Conservation (phyloP, 2,888 invertebrate genomes). For the Nymphalis polychloros region DNA sequence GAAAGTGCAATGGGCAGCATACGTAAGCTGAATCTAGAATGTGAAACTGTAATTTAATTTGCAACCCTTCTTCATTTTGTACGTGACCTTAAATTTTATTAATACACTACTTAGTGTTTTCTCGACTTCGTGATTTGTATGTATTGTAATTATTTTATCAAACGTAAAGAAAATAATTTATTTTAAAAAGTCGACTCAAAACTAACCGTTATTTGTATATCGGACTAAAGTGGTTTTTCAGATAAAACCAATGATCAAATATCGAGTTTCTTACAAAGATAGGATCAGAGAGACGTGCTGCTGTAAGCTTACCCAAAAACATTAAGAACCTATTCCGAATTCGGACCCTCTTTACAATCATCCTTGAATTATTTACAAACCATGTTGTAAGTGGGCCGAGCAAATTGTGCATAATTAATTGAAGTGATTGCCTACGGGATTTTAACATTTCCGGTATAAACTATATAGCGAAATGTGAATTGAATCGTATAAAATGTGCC, state of each 20-base stretch:
- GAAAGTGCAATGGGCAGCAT: slow-evolving; percentile 62
- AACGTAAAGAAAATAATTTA: too few species aligned
- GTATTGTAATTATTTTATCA: too few species aligned
- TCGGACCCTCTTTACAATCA: slow-evolving; percentile 76
- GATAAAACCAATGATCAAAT: slow-evolving; percentile 18
- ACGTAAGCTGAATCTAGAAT: slow-evolving; percentile 65
- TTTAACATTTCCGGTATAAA: slow-evolving; percentile 19
- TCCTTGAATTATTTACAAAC: slow-evolving; percentile 75
- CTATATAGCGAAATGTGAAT: slow-evolving; percentile 25
- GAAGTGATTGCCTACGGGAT: slow-evolving; percentile 24
- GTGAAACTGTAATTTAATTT: slow-evolving; percentile 65
- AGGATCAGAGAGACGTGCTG: slow-evolving; percentile 51
- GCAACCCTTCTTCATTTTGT: slow-evolving; percentile 45
- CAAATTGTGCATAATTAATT: slow-evolving; percentile 77
- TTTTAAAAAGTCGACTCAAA: background rate
- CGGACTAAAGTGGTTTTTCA: background rate
- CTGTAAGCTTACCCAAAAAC: slow-evolving; percentile 61
- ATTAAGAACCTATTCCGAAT: slow-evolving; percentile 60
- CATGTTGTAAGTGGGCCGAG: slow-evolving; percentile 68
- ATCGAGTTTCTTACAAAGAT: slow-evolving; percentile 41
- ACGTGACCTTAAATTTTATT: slow-evolving; percentile 40
- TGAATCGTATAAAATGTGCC: slow-evolving; percentile 42
- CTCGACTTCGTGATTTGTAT: background rate
- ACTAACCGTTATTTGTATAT: background rate
- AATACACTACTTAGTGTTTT: slow-evolving; percentile 19